These are phyloP conservation scores for Torymus auratus DNA, from an alignment of 2,888 invertebrate species.

Conservation along the genomic window DNA sequence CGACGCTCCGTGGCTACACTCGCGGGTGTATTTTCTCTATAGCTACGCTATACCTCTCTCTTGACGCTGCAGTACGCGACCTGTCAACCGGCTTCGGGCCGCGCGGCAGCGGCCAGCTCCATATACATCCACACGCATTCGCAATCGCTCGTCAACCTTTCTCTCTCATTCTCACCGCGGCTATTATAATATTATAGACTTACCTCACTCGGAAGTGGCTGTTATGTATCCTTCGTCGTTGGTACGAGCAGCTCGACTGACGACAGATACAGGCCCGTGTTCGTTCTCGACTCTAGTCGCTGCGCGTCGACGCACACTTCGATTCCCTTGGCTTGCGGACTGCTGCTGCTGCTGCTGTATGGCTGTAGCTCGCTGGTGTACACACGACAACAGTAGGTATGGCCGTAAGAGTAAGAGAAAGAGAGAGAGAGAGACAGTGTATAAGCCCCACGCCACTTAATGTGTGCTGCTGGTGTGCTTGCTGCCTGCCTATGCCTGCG, in stretches of 20 bases:
- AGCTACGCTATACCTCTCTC: background rate
- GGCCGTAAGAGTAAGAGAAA: slow-evolving; percentile 9
- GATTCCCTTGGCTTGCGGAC: background rate
- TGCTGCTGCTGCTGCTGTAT: slow-evolving; percentile 12
- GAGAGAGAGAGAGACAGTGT: background rate
- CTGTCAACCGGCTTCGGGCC: slow-evolving; percentile 49
- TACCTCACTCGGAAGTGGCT: too few species aligned
- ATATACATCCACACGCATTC: background rate
- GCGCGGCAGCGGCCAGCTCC: background rate
- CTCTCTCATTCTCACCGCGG: slow-evolving; percentile 1
- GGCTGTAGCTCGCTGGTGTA: background rate
- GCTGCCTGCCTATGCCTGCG: slow-evolving; percentile 27
- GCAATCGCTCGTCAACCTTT: background rate
- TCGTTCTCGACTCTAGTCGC: background rate
- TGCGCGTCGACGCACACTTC: too few species aligned
- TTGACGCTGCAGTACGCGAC: slow-evolving; percentile 1
- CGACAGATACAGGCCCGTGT: too few species aligned
- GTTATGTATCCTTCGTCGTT: too few species aligned
- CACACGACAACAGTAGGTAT: background rate
- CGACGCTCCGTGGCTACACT: too few species aligned
- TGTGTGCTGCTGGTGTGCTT: slow-evolving; percentile 11
- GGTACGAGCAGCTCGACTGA: too few species aligned
- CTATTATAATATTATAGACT: too few species aligned
- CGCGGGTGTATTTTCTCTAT: background rate
- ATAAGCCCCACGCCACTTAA: slow-evolving; percentile 80